phyloP scores from a whole-genome alignment of 2,888 invertebrate genomes.

The Phoenoteleia sp. region DNA sequence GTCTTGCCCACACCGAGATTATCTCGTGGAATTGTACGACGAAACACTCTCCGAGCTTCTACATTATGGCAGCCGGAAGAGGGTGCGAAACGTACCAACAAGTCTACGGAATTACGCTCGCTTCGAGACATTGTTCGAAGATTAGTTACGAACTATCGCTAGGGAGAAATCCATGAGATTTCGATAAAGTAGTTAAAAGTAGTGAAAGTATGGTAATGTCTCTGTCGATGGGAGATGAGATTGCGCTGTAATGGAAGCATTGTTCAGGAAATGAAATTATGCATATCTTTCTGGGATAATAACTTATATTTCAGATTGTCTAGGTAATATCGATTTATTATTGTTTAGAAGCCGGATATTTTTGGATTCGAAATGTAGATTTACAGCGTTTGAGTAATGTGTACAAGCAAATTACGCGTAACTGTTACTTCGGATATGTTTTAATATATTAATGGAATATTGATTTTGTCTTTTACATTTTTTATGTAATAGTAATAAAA shows the following conservation, averaged over 20 bases:
- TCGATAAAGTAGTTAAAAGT: conserved; percentile 5
- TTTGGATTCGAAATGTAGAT: too few relatives aligned
- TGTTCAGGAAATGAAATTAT: too few relatives aligned
- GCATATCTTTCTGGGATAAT: too few relatives aligned
- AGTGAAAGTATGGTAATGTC: conserved; percentile 20
- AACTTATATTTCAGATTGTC: too few relatives aligned
- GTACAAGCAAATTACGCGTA: too few relatives aligned
- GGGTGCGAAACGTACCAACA: conserved; percentile 59
- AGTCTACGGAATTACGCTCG: conserved; percentile 53
- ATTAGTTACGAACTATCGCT: conserved; percentile 48
- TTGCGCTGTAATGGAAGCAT: conserved; percentile 12
- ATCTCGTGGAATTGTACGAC: conserved; percentile 84
- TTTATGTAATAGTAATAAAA: too few relatives aligned
- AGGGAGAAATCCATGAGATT: conserved; percentile 20
- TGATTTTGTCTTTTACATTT: too few relatives aligned
- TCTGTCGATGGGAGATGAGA: neutral
- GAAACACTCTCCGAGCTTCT: conserved; percentile 79
- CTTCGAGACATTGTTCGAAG: conserved; percentile 45
- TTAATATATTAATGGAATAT: too few relatives aligned
- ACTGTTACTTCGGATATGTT: too few relatives aligned
- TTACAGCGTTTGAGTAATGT: too few relatives aligned
- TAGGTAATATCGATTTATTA: too few relatives aligned
- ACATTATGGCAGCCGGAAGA: conserved; percentile 80
- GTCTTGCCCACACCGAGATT: conserved; percentile 83
- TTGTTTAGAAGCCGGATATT: too few relatives aligned